Percentiles rank a stretch among this genome's conserved stretches.
phyloP scores from a whole-genome alignment of 2,113 vertebrate genomes.

The Silurus glanis region DNA sequence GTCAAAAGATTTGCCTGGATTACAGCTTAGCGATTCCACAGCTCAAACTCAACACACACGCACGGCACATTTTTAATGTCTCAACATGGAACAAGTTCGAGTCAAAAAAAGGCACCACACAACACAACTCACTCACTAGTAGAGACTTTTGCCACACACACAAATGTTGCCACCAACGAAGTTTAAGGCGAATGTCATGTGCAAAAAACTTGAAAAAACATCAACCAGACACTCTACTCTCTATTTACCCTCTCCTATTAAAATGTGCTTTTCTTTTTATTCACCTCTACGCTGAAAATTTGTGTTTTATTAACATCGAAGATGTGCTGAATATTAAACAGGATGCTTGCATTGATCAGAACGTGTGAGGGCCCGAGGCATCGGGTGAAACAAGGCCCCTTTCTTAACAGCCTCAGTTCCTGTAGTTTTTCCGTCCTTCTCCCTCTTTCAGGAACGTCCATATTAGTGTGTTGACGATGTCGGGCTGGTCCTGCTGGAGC shows the following conservation, averaged over 20 bases:
- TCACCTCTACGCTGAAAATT: conserved; percentile 59
- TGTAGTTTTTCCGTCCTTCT: conserved; percentile 80
- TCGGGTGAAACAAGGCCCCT: conserved; percentile 6
- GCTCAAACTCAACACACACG: conserved; percentile 54
- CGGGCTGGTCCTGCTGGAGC: conserved; percentile 97
- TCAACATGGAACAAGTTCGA: conserved; percentile 61
- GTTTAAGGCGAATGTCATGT: conserved; percentile 76
- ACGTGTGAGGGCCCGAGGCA: neutral
- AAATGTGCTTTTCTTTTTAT: conserved; percentile 68
- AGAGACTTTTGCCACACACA: conserved; percentile 67
- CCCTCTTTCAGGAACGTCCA: conserved; percentile 98
- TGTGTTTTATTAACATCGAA: conserved; percentile 60
- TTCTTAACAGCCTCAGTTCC: conserved; percentile 65
- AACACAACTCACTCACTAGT: conserved; percentile 74
- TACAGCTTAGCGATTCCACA: conserved; percentile 56
- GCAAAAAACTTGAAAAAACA: conserved; percentile 65
- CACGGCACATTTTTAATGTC: conserved; percentile 55
- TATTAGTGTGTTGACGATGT: conserved; percentile 96
- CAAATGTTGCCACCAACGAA: conserved; percentile 67
- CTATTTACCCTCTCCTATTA: conserved; percentile 55
- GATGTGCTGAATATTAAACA: conserved; percentile 62
- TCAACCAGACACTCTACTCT: conserved; percentile 51
- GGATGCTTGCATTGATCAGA: conserved; percentile 64
- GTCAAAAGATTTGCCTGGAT: conserved; percentile 59
- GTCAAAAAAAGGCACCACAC: conserved; percentile 86